phyloP scores from a whole-genome alignment of 2,797 vertebrate genomes.

The Hemitrygon akajei region DNA sequence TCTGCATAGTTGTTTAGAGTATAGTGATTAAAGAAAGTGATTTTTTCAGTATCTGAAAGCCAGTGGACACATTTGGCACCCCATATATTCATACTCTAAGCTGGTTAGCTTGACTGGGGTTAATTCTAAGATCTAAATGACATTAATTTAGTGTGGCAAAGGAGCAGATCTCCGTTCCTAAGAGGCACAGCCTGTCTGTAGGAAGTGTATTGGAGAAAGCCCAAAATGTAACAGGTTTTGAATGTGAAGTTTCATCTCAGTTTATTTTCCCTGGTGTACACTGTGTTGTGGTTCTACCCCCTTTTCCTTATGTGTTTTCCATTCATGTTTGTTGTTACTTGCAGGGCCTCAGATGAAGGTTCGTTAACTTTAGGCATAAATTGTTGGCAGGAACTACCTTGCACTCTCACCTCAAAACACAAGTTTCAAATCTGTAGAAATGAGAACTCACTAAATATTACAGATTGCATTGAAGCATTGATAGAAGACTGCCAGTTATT shows the following conservation, averaged over 20 bases:
- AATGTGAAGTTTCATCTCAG: background rate
- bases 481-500: background rate
- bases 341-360: background rate
- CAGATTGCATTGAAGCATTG: background rate
- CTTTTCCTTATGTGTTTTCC: background rate
- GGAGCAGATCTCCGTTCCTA: conserved; percentile 14
- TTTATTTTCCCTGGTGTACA: background rate
- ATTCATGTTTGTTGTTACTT: background rate
- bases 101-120: background rate
- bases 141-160: conserved; percentile 18
- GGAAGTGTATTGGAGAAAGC: background rate
- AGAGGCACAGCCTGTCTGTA: background rate
- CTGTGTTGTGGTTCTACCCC: background rate
- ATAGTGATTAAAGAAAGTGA: background rate
- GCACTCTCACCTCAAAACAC: background rate
- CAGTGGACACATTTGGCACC: background rate
- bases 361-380: background rate
- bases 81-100: background rate
- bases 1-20: background rate
- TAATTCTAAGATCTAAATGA: conserved; percentile 5
- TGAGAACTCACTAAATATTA: background rate
- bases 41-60: background rate
- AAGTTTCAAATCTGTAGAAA: background rate
- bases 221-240: conserved; percentile 9
- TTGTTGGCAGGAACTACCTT: background rate